A percentile compares a stretch with the other conserved stretches of the same genome.
These are phyloP conservation scores for Halictus quadricinctus DNA, from an alignment of 2,888 invertebrate genomes.

Conservation along the genomic window DNA sequence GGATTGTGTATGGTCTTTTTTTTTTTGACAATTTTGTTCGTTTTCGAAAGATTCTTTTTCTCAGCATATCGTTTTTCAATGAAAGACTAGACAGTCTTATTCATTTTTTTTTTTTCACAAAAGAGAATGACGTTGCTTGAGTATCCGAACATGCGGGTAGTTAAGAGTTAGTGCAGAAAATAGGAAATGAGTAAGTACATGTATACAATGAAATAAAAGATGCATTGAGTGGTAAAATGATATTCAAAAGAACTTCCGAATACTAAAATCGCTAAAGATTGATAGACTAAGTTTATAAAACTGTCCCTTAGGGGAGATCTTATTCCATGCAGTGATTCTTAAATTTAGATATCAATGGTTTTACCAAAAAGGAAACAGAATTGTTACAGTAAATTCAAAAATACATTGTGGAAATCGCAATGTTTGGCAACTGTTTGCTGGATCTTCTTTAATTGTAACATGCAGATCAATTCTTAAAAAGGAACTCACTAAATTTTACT, in stretches of 20 bases:
- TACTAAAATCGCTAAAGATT: slow-evolving; percentile 56
- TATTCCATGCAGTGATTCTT: slow-evolving; percentile 78
- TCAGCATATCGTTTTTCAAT: slow-evolving; percentile 30
- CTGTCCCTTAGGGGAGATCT: slow-evolving; percentile 81
- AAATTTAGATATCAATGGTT: slow-evolving; percentile 80
- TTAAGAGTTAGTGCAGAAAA: slow-evolving; percentile 57
- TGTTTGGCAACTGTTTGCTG: slow-evolving; percentile 45
- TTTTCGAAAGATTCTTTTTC: slow-evolving; percentile 31
- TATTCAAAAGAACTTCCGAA: slow-evolving; percentile 67
- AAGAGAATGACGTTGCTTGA: slow-evolving; percentile 37
- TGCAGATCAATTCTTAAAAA: slow-evolving; percentile 63
- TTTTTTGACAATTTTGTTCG: slow-evolving; percentile 3
- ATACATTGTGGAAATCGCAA: slow-evolving; percentile 28
- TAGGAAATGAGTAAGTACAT: slow-evolving; percentile 50
- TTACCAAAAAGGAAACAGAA: slow-evolving; percentile 67
- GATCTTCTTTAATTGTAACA: slow-evolving; percentile 68
- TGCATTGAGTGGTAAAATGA: slow-evolving; percentile 66
- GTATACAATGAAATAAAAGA: slow-evolving; percentile 69
- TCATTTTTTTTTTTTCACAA: slow-evolving; percentile 22
- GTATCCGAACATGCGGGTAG: slow-evolving; percentile 60
- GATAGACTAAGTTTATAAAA: slow-evolving; percentile 75
- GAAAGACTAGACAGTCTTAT: slow-evolving; percentile 20
- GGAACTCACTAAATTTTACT: slow-evolving; percentile 33
- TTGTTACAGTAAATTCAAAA: slow-evolving; percentile 62
- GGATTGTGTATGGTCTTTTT: slow-evolving; percentile 61